These are phyloP conservation scores for Caenorhabditis zanzibari DNA, from an alignment of 2,888 invertebrate species.

Conservation along the genomic window DNA sequence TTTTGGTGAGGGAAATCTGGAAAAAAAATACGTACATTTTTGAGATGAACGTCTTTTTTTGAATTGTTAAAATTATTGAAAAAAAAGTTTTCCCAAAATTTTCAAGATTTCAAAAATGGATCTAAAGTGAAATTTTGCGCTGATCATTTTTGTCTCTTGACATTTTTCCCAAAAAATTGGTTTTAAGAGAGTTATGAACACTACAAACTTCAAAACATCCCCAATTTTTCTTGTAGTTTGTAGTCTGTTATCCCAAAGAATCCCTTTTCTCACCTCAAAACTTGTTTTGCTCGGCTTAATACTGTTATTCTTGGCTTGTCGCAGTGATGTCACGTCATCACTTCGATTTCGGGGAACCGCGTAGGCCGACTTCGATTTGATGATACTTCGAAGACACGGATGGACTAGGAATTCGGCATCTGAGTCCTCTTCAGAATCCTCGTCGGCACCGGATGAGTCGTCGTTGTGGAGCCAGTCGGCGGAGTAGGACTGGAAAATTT, in stretches of 20 bases:
- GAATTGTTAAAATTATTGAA: too few relatives aligned
- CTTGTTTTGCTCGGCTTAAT: constrained; percentile 72
- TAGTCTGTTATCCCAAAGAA: neutral
- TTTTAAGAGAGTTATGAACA: too few relatives aligned
- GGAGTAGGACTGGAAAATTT: constrained; percentile 50
- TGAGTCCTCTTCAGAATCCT: constrained; percentile 49
- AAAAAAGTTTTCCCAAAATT: neutral
- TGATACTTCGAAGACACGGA: constrained; percentile 71
- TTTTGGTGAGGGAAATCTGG: constrained; percentile 68
- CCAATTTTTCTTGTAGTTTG: too few relatives aligned
- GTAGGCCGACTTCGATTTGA: constrained; percentile 73
- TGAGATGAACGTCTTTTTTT: too few relatives aligned
- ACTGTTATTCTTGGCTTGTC: constrained; percentile 27
- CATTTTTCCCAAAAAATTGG: neutral
- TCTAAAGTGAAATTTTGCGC: neutral
- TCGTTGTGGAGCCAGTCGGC: constrained; percentile 59
- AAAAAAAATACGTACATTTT: too few relatives aligned
- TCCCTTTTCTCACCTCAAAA: constrained; percentile 62
- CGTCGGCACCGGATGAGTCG: constrained; percentile 39
- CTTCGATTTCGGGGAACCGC: constrained; percentile 52
- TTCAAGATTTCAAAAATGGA: neutral
- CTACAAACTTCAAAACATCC: too few relatives aligned
- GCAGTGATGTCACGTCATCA: neutral
- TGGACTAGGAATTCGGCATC: constrained; percentile 71
- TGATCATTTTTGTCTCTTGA: neutral